These are phyloP conservation scores for Rhagonycha fulva DNA, from an alignment of 2,888 invertebrate genomes.

Conservation along the genomic window DNA sequence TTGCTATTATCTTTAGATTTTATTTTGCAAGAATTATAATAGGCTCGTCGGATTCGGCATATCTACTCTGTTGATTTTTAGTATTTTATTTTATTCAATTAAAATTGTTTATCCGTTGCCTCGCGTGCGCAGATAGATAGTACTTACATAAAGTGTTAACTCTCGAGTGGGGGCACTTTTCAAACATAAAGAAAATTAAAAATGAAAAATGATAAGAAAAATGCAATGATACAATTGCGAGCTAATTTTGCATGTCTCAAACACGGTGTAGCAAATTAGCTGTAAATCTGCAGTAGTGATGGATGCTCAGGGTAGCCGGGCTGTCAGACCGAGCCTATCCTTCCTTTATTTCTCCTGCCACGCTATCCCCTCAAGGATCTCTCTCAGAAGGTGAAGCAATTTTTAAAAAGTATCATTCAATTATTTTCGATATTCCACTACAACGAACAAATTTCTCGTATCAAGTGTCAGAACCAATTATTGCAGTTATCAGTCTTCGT, in stretches of 20 bases:
- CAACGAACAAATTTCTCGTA: not conserved
- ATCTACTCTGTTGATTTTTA: not conserved
- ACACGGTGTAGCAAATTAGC: slow-evolving; percentile 52
- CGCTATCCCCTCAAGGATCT: slow-evolving; percentile 30
- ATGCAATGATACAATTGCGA: slow-evolving; percentile 42
- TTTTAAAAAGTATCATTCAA: slow-evolving; percentile 7
- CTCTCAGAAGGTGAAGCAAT: slow-evolving; percentile 12
- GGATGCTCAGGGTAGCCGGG: slow-evolving; percentile 46
- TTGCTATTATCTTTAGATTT: slow-evolving; percentile 33
- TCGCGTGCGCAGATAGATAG: no score
- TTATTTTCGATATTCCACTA: not conserved
- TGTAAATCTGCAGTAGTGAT: slow-evolving; percentile 52
- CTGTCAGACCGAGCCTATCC: slow-evolving; percentile 44
- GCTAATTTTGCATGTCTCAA: slow-evolving; percentile 53
- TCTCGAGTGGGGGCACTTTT: not conserved
- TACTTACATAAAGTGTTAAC: no score
- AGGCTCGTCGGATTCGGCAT: not conserved
- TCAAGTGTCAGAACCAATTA: not conserved
- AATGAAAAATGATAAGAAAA: not conserved
- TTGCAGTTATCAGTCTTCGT: not conserved
- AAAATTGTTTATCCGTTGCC: not conserved
- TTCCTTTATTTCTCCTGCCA: slow-evolving; percentile 42
- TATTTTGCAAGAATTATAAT: slow-evolving; percentile 27
- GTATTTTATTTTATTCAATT: not conserved
- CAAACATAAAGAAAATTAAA: not conserved